Evolutionary conservation across 1,140 invertebrate species (phyloP).

Genomic region (Leptopilina clavipes): DNA sequence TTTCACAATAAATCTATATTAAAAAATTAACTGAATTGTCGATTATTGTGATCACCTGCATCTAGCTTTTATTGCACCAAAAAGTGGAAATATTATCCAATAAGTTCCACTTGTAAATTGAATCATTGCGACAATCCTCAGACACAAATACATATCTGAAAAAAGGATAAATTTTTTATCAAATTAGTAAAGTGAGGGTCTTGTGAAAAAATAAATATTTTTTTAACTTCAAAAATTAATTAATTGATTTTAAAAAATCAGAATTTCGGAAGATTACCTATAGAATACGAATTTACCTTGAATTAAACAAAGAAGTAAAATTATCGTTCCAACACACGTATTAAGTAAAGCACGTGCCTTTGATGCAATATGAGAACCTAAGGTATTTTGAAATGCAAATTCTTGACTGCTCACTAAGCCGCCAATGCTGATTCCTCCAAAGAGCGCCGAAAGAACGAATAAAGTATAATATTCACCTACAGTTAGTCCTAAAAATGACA

Average conservation of each 20-base stretch:
- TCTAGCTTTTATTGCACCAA: slow-evolving; percentile 39
- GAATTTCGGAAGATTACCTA: neutral
- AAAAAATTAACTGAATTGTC: neutral
- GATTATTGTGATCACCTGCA: slow-evolving; percentile 40
- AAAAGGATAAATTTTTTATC: slow-evolving; percentile 31
- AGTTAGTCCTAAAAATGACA: slow-evolving; percentile 45
- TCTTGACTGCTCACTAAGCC: slow-evolving; percentile 51
- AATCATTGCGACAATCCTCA: slow-evolving; percentile 40
- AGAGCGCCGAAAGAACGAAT: slow-evolving; percentile 49
- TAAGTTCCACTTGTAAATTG: slow-evolving; percentile 46
- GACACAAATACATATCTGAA: slow-evolving; percentile 41
- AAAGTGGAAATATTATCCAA: slow-evolving; percentile 45
- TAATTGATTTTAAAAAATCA: neutral
- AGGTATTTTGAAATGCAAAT: slow-evolving; percentile 48
- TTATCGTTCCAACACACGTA: slow-evolving; percentile 46
- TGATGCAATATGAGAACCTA: slow-evolving; percentile 44
- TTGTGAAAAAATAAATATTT: neutral
- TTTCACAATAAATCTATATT: neutral
- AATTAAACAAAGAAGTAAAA: slow-evolving; percentile 48
- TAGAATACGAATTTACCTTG: slow-evolving; percentile 39
- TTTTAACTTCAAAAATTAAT: too few relatives aligned
- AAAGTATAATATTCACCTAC: slow-evolving; percentile 41
- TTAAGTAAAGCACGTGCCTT: slow-evolving; percentile 45
- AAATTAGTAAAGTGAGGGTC: too few relatives aligned
- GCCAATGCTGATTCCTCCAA: slow-evolving; percentile 54